Evolutionary conservation across 2,888 invertebrate species (phyloP).

Genomic region (Pollenia labialis): DNA sequence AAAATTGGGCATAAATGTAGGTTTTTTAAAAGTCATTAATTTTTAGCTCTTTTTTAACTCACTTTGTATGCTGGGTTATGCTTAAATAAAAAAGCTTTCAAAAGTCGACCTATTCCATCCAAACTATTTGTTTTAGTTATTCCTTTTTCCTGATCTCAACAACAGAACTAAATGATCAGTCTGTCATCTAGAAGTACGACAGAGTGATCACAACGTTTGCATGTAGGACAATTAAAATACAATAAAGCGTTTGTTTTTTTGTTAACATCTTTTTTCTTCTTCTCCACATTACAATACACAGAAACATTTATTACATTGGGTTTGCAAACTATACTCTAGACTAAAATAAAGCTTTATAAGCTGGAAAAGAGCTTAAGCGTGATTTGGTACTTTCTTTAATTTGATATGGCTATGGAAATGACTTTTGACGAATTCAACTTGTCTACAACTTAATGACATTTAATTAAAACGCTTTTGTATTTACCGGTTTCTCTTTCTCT

Average conservation of each 20-base stretch:
- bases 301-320: conserved; percentile 22
- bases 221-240: conserved; percentile 75
- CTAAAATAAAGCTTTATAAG: conserved; percentile 18
- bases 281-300: conserved; percentile 1
- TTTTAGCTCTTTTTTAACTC: no score
- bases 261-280: conserved; percentile 47
- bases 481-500: conserved; percentile 36
- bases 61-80: neutral
- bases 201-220: conserved; percentile 55
- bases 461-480: conserved; percentile 71
- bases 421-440: conserved; percentile 61
- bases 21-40: no score
- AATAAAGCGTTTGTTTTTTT: conserved; percentile 72
- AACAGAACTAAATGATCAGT: conserved; percentile 4
- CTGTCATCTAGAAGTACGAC: conserved; percentile 55
- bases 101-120: conserved; percentile 14
- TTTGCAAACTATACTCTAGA: conserved; percentile 15
- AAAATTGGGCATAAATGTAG: no score
- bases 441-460: conserved; percentile 74
- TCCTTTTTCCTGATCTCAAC: neutral
- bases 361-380: conserved; percentile 44
- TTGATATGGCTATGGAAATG: conserved; percentile 60
- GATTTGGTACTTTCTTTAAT: conserved; percentile 69
- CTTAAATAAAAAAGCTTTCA: neutral
- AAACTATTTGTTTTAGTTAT: neutral